phyloP scores from a whole-genome alignment of 2,888 invertebrate genomes.

The Mallateleia sp. region DNA sequence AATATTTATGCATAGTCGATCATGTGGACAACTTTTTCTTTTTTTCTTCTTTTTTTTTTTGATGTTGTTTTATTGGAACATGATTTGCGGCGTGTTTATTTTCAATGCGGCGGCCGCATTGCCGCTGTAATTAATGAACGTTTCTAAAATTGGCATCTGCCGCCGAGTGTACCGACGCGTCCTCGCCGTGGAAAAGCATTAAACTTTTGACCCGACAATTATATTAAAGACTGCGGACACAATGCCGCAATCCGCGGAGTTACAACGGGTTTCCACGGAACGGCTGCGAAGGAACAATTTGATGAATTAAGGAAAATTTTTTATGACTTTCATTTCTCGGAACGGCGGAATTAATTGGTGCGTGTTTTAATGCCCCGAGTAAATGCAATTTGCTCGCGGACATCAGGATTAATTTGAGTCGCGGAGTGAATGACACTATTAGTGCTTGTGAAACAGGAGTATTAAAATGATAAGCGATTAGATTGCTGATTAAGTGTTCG shows the following conservation, averaged over 20 bases:
- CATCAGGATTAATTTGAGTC: slow-evolving; percentile 38
- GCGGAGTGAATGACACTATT: slow-evolving; percentile 33
- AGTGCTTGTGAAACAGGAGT: slow-evolving; percentile 1
- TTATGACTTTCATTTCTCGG: slow-evolving; percentile 55
- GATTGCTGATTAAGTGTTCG: too few species aligned
- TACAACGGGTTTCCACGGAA: slow-evolving; percentile 27
- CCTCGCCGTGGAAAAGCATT: slow-evolving; percentile 9
- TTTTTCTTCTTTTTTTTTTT: slow-evolving; percentile 11
- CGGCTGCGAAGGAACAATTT: slow-evolving; percentile 12
- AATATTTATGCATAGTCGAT: slow-evolving; percentile 66
- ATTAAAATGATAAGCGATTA: slow-evolving; percentile 40
- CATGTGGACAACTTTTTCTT: slow-evolving; percentile 5
- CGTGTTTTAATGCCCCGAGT: background rate
- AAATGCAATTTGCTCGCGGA: slow-evolving; percentile 36
- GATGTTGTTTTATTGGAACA: slow-evolving; percentile 45
- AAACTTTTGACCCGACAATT: slow-evolving; percentile 40
- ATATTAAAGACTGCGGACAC: slow-evolving; percentile 34
- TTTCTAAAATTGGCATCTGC: slow-evolving; percentile 70
- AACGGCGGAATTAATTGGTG: slow-evolving; percentile 32
- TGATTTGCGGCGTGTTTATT: slow-evolving; percentile 66
- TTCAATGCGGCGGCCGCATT: slow-evolving; percentile 33
- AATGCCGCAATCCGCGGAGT: slow-evolving; percentile 26
- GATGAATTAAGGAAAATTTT: slow-evolving; percentile 41
- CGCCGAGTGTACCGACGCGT: slow-evolving; percentile 14
- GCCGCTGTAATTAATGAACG: slow-evolving; percentile 64